Conservation (phyloP, 2,113 vertebrate genomes). For the Urocolius indicus region DNA sequence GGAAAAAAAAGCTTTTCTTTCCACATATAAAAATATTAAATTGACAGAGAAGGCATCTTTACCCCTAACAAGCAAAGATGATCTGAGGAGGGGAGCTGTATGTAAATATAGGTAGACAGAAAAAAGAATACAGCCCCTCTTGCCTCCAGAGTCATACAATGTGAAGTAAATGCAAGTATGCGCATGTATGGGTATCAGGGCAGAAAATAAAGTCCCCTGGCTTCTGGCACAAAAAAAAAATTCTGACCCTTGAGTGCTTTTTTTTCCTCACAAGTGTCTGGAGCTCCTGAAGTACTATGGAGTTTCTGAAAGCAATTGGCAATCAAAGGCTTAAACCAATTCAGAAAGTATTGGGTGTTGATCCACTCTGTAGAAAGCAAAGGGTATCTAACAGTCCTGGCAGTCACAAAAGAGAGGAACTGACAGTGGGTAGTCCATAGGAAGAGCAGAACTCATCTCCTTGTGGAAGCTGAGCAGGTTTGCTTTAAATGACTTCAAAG, state of each 20-base stretch:
- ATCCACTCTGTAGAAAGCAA: background rate
- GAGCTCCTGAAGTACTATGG: background rate
- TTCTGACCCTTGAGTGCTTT: background rate
- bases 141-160: background rate
- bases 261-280: background rate
- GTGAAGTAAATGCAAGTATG: background rate
- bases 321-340: background rate
- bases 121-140: background rate
- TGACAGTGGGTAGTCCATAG: background rate
- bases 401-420: background rate
- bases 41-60: background rate
- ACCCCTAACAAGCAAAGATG: background rate
- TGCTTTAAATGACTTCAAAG: background rate
- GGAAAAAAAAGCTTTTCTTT: background rate
- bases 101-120: background rate
- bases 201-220: background rate
- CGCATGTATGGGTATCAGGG: too few relatives aligned
- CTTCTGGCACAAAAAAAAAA: background rate
- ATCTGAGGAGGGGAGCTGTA: background rate
- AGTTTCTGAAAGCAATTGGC: background rate
- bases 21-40: background rate
- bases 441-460: constrained; percentile 4
- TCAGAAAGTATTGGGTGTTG: background rate
- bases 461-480: background rate
- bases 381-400: background rate